phyloP scores from a whole-genome alignment of 2,888 invertebrate genomes.

The Lepas anatifera region DNA sequence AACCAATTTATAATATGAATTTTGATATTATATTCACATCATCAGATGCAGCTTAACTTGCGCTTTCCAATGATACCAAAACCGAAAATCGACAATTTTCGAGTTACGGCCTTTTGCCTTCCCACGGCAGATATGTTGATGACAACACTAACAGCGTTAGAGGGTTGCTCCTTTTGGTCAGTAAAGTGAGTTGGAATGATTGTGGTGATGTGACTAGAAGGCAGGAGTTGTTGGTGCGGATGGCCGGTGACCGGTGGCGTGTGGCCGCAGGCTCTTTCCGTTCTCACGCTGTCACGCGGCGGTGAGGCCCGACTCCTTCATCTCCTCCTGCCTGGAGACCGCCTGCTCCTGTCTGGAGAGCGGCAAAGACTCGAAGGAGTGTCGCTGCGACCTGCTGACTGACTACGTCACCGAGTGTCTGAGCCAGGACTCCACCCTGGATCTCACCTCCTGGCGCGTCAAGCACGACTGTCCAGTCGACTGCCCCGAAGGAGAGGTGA shows the following conservation, averaged over 20 bases:
- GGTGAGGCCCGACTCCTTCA: constrained; percentile 54
- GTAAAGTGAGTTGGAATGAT: no score
- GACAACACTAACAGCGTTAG: no score
- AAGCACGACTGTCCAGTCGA: constrained; percentile 35
- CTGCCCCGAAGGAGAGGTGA: constrained; percentile 58
- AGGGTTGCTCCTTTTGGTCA: no score
- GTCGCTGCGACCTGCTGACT: constrained; percentile 56
- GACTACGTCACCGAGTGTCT: constrained; percentile 61
- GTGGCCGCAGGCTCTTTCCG: constrained; percentile 43
- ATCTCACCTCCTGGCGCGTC: constrained; percentile 42
- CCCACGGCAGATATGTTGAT: no score
- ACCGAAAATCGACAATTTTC: no score
- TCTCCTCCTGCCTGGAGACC: constrained; percentile 58
- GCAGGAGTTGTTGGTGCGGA: no score
- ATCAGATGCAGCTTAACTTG: no score
- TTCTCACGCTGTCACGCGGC: constrained; percentile 46
- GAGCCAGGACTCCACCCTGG: constrained; percentile 46
- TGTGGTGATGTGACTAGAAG: no score
- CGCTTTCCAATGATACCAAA: no score
- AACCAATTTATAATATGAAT: no score
- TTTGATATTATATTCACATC: no score
- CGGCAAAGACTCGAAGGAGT: constrained; percentile 35
- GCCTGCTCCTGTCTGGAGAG: constrained; percentile 56
- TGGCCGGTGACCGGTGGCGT: constrained; percentile 16
- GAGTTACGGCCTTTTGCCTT: no score